A percentile compares a stretch with the other conserved stretches of the same genome.
phyloP scores from a whole-genome alignment of 1,140 invertebrate species.

The Heterodera schachtii region DNA sequence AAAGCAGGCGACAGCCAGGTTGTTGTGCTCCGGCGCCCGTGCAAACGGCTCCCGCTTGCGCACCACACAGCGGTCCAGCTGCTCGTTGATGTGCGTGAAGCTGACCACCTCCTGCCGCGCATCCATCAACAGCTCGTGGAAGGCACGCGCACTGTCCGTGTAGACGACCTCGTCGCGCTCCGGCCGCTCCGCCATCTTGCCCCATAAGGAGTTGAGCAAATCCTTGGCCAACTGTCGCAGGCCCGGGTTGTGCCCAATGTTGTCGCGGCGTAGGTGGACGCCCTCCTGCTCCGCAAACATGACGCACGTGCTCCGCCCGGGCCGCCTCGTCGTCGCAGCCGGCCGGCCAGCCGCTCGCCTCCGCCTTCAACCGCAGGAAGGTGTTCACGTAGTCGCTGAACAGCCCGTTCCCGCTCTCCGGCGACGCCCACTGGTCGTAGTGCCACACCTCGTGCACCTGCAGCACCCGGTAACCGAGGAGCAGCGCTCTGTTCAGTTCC shows the following conservation, averaged over 20 bases:
- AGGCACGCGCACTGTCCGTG: constrained; percentile 13
- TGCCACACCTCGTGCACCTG: constrained; percentile 23
- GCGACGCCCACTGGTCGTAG: constrained; percentile 8
- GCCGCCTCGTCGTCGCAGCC: constrained; percentile 15
- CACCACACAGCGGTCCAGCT: constrained; percentile 4
- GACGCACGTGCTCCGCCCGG: no score
- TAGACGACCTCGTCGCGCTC: constrained; percentile 11
- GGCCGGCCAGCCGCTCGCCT: constrained; percentile 34
- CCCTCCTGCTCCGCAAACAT: no score
- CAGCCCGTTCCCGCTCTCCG: neutral
- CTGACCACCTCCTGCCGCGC: neutral
- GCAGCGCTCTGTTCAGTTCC: constrained; percentile 19
- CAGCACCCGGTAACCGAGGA: constrained; percentile 1
- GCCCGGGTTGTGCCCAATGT: constrained; percentile 24
- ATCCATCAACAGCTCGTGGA: constrained; percentile 16
- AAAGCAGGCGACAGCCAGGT: constrained; percentile 22
- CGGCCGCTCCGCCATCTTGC: constrained; percentile 28
- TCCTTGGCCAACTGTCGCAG: constrained; percentile 15
- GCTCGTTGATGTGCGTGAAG: constrained; percentile 21
- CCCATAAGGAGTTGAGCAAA: constrained; percentile 30
- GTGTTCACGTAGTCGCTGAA: constrained; percentile 29
- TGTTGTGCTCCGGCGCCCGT: constrained; percentile 16
- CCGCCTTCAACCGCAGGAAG: neutral
- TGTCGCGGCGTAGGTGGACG: no score
- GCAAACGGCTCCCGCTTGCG: neutral